Percentiles rank a stretch among this genome's conserved stretches.
Evolutionary conservation across 2,888 invertebrate genomes (phyloP).

Genomic region (Agrochola circellaris): DNA sequence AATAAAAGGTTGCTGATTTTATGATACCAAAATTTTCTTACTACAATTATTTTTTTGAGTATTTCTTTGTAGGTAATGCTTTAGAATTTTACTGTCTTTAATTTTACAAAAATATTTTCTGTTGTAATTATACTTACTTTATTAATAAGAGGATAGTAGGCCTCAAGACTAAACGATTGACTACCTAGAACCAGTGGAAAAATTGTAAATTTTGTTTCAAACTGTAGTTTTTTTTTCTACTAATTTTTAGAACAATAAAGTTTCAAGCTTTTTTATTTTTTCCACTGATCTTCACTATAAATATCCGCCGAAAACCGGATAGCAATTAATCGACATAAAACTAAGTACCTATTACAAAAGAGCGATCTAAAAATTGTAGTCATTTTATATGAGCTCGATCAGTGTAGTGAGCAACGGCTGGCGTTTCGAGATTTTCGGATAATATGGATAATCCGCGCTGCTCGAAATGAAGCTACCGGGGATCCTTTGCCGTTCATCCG

Average conservation of each 20-base stretch:
- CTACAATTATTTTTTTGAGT: too few species aligned
- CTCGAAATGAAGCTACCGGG: constrained; percentile 83
- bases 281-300: neutral
- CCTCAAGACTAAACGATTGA: too few species aligned
- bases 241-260: too few species aligned
- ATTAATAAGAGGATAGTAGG: neutral
- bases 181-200: too few species aligned
- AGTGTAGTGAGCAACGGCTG: constrained; percentile 80
- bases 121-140: neutral
- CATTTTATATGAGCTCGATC: constrained; percentile 83
- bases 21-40: neutral
- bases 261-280: neutral
- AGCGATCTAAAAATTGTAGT: constrained; percentile 81
- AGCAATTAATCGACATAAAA: constrained; percentile 79
- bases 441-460: constrained; percentile 87
- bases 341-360: constrained; percentile 76
- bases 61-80: too few species aligned
- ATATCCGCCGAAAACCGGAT: constrained; percentile 57
- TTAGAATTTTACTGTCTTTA: too few species aligned
- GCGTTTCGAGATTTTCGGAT: constrained; percentile 85
- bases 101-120: neutral
- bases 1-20: neutral
- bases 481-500: constrained; percentile 81
- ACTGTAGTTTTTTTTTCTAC: too few species aligned
- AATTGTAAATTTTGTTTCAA: neutral